Base-by-base conservation (phyloP, 2,797 vertebrate genomes). In the Betta splendens region DNA sequence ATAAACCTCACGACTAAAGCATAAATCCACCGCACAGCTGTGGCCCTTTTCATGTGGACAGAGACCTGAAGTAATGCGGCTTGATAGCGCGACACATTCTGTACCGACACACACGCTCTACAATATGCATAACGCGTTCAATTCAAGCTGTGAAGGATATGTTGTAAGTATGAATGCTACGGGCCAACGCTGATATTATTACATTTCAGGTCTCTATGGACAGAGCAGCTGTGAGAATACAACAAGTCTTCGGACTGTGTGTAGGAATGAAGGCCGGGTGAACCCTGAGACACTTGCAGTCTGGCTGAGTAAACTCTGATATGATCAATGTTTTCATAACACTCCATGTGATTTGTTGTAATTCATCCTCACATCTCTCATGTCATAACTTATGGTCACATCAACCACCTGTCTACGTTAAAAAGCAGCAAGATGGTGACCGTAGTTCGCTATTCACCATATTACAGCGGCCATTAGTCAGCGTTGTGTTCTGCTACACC, bases 1-100 rank as follows among this genome's bases (percentile, higher is more conserved):
- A 49, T 72, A 42, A 62, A 64, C 22, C 60, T 35, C 9, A 17
- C 13, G 25, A 62, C 47, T 47, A 35, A 42, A 53, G 55, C 47
- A 63, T 10, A 46, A 43, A 60, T 63, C 32, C 18, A 44, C 36
- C 46, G 37, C 32, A 61, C 8, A 20, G 26, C 3, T 3, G 3
- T 35, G 43, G 38, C 15, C 39, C 42, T 64, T 62, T 29, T 69
- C 21, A 38, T 64, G 46, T 23, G 18, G 26, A 33, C 5, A 0
- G 33, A 42, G 47, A 36, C 33, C 17, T 33, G 18, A 21, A 78
- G 28, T 49, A 76, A 77, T 80, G 49, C 72, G 40, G 10, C 64
- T 50, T 37, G 53, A 65, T 22, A 12, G 35, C 3, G 17, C 16
- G 35, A 43, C 72, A 77, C 50, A 76, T 67, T 59, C 20, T 69